phyloP scores from a whole-genome alignment of 2,888 invertebrate genomes.

The Apeira syringaria region DNA sequence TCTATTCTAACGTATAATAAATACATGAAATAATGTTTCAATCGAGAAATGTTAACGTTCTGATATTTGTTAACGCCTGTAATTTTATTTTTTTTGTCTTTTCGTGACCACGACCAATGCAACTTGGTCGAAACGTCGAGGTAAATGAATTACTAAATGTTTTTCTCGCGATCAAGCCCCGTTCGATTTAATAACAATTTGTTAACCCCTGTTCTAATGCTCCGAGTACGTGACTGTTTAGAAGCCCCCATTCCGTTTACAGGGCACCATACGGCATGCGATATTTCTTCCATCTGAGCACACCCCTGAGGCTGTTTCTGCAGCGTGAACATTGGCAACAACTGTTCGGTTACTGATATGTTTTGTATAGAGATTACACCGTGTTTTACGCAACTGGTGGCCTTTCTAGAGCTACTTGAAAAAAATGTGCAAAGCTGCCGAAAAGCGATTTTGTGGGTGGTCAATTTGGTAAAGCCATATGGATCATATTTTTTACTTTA shows the following conservation, averaged over 20 bases:
- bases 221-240: constrained; percentile 1
- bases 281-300: constrained; percentile 44
- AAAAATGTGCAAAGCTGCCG: constrained; percentile 1
- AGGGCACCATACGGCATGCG: constrained; percentile 28
- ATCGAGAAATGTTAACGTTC: too few relatives aligned
- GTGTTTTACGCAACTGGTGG: constrained; percentile 33
- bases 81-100: too few relatives aligned
- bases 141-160: too few relatives aligned
- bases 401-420: constrained; percentile 9
- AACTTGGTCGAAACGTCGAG: too few relatives aligned
- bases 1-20: too few relatives aligned
- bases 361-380: constrained; percentile 43
- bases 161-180: too few relatives aligned
- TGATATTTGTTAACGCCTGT: too few relatives aligned
- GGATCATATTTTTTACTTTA: not conserved
- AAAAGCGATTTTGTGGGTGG: constrained; percentile 1
- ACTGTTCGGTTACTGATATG: constrained; percentile 44
- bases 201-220: not conserved
- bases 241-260: not conserved
- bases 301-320: constrained; percentile 51
- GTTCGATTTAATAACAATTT: too few relatives aligned
- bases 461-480: constrained; percentile 7
- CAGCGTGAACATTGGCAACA: constrained; percentile 36
- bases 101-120: too few relatives aligned
- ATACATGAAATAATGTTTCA: too few relatives aligned